These are phyloP conservation scores for Helicoverpa assulta DNA, from an alignment of 2,888 invertebrate species.

Conservation along the genomic window DNA sequence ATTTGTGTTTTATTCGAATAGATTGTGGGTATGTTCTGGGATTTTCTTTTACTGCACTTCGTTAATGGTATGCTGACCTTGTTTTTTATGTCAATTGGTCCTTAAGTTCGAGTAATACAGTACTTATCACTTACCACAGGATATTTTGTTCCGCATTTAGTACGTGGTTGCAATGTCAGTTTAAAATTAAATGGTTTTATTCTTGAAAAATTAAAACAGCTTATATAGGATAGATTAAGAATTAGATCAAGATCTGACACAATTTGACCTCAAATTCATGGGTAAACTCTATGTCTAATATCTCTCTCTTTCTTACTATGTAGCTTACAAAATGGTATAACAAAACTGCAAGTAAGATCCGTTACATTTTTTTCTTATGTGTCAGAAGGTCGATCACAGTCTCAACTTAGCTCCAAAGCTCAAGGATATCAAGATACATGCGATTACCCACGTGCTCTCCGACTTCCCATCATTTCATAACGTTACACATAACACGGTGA, in stretches of 20 bases:
- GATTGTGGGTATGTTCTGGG: conserved; percentile 10
- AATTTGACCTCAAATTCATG: neutral
- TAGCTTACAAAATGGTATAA: neutral
- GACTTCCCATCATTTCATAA: conserved; percentile 58
- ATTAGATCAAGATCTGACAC: too few species aligned
- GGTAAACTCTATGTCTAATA: too few species aligned
- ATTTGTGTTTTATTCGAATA: conserved; percentile 23
- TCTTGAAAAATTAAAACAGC: too few species aligned
- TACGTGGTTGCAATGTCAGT: neutral
- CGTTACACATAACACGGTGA: conserved; percentile 65
- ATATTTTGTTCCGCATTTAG: neutral
- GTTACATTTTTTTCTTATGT: conserved; percentile 12
- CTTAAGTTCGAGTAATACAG: conserved; percentile 34
- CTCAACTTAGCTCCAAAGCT: conserved; percentile 11
- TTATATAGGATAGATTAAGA: too few species aligned
- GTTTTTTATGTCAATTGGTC: conserved; percentile 29
- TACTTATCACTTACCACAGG: conserved; percentile 44
- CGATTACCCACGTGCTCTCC: conserved; percentile 35
- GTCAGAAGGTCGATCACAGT: conserved; percentile 21
- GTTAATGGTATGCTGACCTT: conserved; percentile 24
- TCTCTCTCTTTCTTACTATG: neutral
- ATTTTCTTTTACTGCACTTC: conserved; percentile 15
- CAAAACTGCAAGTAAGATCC: neutral
- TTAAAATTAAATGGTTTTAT: too few species aligned
- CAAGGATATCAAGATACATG: conserved; percentile 11